These are phyloP conservation scores for Eristalinus sepulchralis DNA, from an alignment of 2,888 invertebrate genomes.

Conservation along the genomic window DNA sequence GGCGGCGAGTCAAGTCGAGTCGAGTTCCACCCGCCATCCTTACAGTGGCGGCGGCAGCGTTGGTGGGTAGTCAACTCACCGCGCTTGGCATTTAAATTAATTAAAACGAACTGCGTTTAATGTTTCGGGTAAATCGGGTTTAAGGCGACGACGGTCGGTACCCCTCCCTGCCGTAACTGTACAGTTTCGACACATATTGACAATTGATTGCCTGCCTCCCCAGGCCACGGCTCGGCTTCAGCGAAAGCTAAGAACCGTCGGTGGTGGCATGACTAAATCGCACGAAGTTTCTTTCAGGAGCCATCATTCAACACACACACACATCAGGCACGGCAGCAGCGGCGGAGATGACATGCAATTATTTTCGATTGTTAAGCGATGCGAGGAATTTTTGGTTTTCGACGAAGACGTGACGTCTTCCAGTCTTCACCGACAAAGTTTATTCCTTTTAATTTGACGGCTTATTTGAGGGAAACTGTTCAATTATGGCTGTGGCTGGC, in stretches of 20 bases:
- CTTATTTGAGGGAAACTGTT: slow-evolving; percentile 48
- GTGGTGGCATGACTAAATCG: slow-evolving; percentile 68
- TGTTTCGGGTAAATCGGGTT: slow-evolving; percentile 67
- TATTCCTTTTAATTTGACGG: slow-evolving; percentile 55
- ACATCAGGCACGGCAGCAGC: not conserved
- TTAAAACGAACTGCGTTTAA: slow-evolving; percentile 69
- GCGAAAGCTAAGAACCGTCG: slow-evolving; percentile 9
- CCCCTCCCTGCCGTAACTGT: slow-evolving; percentile 43
- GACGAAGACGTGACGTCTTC: not conserved
- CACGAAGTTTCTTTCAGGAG: slow-evolving; percentile 39
- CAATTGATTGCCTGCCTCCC: slow-evolving; percentile 45
- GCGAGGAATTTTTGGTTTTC: slow-evolving; percentile 36
- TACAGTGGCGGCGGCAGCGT: not conserved
- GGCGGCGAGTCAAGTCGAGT: not conserved
- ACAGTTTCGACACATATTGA: slow-evolving; percentile 62
- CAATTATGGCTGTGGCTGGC: slow-evolving; percentile 28
- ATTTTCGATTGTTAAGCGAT: slow-evolving; percentile 63
- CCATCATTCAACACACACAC: not conserved
- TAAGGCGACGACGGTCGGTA: slow-evolving; percentile 53
- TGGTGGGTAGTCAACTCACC: not conserved
- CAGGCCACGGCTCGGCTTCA: not conserved
- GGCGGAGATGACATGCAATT: slow-evolving; percentile 62
- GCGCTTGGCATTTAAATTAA: slow-evolving; percentile 69
- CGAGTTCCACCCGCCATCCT: not conserved
- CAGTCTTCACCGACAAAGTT: not conserved